Conservation (phyloP, 2,797 vertebrate genomes). For the Ptychobarbus kaznakovi region DNA sequence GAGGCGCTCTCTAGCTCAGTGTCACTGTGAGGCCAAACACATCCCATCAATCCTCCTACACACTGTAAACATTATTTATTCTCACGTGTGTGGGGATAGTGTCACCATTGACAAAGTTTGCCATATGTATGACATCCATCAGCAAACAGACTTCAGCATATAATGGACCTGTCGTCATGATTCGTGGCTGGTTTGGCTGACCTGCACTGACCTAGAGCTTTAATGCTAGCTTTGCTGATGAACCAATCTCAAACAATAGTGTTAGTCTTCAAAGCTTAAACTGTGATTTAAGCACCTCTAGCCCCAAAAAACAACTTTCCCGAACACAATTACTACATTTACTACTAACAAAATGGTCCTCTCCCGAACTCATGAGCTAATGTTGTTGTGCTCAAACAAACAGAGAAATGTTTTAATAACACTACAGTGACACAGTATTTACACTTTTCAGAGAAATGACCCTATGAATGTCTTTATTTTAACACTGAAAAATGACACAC, state of each 20-base stretch:
- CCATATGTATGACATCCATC: constrained; percentile 31
- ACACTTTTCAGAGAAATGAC: neutral
- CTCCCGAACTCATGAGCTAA: neutral
- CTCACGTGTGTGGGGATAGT: neutral
- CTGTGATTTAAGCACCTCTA: too few species aligned
- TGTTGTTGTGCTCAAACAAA: neutral
- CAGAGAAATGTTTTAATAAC: neutral
- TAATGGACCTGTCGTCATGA: constrained; percentile 6
- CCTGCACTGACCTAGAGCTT: constrained; percentile 14
- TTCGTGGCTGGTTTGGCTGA: constrained; percentile 10
- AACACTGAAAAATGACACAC: constrained; percentile 21
- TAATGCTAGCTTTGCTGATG: constrained; percentile 1
- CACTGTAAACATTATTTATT: constrained; percentile 14
- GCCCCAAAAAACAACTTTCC: neutral
- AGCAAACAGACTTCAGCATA: constrained; percentile 1
- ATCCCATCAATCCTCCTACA: constrained; percentile 23
- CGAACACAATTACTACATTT: neutral
- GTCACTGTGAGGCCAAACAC: constrained; percentile 4
- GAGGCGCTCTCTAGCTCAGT: neutral
- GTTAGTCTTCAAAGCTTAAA: neutral
- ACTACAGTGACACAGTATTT: neutral
- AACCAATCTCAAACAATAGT: neutral
- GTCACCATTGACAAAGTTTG: constrained; percentile 33
- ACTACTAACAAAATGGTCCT: neutral
- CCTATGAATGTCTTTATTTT: neutral